Evolutionary conservation across 2,113 vertebrate species (phyloP).

Genomic region (Phalacrocorax carbo): DNA sequence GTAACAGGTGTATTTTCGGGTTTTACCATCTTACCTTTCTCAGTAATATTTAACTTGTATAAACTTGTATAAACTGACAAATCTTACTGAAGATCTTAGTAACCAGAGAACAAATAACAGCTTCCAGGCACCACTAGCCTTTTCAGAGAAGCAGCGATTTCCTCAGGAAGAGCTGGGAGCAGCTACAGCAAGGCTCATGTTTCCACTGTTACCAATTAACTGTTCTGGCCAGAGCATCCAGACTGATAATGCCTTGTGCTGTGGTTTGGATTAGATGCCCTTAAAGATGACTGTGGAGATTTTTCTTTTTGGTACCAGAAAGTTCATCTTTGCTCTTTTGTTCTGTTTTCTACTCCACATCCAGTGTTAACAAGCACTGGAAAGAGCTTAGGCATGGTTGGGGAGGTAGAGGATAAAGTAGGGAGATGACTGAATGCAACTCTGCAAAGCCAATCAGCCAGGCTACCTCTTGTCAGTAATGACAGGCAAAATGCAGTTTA

Average conservation of each 20-base stretch:
- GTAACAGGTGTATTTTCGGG: not conserved
- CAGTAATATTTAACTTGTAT: not conserved
- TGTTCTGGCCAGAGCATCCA: not conserved
- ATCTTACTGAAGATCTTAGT: not conserved
- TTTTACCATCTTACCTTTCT: not conserved
- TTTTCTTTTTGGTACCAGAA: not conserved
- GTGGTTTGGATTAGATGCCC: not conserved
- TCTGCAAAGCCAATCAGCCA: not conserved
- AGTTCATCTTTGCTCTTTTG: not conserved
- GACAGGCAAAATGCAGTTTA: not conserved
- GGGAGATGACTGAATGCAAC: not conserved
- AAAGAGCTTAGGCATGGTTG: not conserved
- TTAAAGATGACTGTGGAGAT: not conserved
- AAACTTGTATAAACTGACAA: not conserved
- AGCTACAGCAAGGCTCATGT: not conserved
- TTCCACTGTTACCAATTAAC: not conserved
- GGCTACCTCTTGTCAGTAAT: not conserved
- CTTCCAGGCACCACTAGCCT: not conserved
- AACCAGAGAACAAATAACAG: not conserved
- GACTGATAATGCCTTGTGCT: not conserved
- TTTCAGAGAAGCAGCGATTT: not conserved
- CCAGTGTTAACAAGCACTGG: not conserved
- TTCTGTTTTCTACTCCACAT: not conserved
- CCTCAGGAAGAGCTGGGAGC: not conserved
- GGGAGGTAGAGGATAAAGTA: not conserved